Conservation (phyloP, 2,888 invertebrate species). For the Itoplectis maculator region DNA sequence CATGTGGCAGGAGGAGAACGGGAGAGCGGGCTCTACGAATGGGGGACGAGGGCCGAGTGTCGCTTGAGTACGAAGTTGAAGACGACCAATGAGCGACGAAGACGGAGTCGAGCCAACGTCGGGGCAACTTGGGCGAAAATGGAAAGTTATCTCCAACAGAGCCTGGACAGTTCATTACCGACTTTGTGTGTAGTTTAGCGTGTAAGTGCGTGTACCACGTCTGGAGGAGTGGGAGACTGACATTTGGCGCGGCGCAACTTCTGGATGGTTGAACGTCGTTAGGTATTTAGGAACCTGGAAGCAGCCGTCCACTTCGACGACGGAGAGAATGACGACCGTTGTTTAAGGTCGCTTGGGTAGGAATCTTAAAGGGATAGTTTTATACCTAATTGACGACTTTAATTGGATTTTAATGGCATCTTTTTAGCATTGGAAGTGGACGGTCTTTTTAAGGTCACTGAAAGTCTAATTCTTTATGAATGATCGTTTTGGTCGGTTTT, state of each 20-base stretch:
- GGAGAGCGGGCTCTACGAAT: conserved; percentile 42
- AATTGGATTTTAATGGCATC: too few relatives aligned
- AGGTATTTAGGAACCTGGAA: not conserved
- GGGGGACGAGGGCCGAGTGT: conserved; percentile 20
- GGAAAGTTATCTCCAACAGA: conserved; percentile 69
- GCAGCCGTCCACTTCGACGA: not conserved
- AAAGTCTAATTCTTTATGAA: too few relatives aligned
- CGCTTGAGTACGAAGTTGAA: conserved; percentile 36
- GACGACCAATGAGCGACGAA: conserved; percentile 53
- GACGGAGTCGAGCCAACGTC: conserved; percentile 66
- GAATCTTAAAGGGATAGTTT: too few relatives aligned
- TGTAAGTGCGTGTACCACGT: not conserved
- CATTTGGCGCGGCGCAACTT: conserved; percentile 11
- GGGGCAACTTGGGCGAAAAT: conserved; percentile 69
- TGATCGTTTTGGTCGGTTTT: not conserved
- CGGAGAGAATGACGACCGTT: too few relatives aligned
- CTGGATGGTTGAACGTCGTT: not conserved
- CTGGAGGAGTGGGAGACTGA: not conserved
- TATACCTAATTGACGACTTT: too few relatives aligned
- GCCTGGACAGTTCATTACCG: conserved; percentile 66
- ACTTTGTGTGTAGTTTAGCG: conserved; percentile 47
- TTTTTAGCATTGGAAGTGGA: too few relatives aligned
- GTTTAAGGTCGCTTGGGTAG: too few relatives aligned
- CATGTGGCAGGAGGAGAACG: conserved; percentile 4
- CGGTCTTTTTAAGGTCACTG: too few relatives aligned